phyloP scores from a whole-genome alignment of 2,888 invertebrate genomes.

The Troglohyphantes excavatus region DNA sequence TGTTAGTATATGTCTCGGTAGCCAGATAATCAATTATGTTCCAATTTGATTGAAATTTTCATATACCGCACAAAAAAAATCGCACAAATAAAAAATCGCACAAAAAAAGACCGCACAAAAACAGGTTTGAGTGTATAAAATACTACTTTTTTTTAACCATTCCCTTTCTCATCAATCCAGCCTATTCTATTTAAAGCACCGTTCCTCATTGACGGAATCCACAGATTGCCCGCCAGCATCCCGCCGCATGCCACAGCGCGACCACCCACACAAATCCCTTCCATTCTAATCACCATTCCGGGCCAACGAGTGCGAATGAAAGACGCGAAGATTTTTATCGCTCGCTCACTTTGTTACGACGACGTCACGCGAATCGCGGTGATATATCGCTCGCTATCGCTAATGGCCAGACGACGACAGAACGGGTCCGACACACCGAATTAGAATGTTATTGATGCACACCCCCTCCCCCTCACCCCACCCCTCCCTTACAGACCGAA shows the following conservation, averaged over 20 bases:
- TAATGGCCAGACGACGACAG: conserved; percentile 76
- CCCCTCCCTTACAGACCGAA: conserved; percentile 8
- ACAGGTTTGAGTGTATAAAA: too few species aligned
- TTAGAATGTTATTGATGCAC: conserved; percentile 78
- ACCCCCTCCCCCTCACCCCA: conserved; percentile 17
- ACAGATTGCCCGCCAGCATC: neutral
- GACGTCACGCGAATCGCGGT: conserved; percentile 33
- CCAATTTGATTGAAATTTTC: too few species aligned
- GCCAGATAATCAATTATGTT: too few species aligned
- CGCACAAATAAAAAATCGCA: too few species aligned
- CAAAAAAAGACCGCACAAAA: too few species aligned
- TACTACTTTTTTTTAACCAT: too few species aligned
- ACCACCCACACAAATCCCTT: conserved; percentile 32
- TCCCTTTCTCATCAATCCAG: too few species aligned
- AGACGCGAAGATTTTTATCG: conserved; percentile 70
- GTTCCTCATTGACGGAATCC: too few species aligned
- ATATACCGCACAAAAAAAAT: too few species aligned
- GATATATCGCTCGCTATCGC: conserved; percentile 73
- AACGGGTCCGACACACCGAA: conserved; percentile 66
- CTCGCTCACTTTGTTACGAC: conserved; percentile 47
- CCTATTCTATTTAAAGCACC: too few species aligned
- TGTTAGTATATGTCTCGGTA: too few species aligned
- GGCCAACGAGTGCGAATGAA: conserved; percentile 38
- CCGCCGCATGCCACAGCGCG: neutral
- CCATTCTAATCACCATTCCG: conserved; percentile 36